Evolutionary conservation across 2,113 vertebrate genomes (phyloP).

Genomic region (Sitta europaea): DNA sequence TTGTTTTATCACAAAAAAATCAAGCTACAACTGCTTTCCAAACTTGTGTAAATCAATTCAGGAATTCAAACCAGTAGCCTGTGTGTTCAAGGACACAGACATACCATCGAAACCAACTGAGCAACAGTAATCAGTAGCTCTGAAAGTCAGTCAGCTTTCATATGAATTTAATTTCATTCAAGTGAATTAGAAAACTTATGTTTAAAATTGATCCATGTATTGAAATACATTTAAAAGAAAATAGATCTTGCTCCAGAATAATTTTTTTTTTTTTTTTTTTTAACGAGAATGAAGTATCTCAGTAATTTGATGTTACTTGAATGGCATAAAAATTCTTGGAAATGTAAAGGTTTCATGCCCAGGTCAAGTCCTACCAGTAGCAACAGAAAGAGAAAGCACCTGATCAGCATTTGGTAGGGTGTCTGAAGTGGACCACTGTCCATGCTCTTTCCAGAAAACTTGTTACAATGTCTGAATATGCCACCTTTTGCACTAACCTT

Average conservation of each 20-base stretch:
- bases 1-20: background rate
- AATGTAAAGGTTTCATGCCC: background rate
- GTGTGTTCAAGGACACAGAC: background rate
- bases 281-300: background rate
- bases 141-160: background rate
- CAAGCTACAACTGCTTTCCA: background rate
- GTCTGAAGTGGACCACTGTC: background rate
- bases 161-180: background rate
- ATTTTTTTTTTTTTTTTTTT: background rate
- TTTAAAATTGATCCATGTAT: background rate
- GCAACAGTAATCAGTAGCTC: background rate
- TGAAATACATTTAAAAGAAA: background rate
- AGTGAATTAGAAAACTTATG: background rate
- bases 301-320: background rate
- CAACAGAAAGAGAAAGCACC: background rate
- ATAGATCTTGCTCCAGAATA: background rate
- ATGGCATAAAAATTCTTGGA: background rate
- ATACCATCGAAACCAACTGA: background rate
- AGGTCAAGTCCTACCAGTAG: background rate
- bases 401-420: background rate
- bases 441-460: background rate
- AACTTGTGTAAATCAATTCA: background rate
- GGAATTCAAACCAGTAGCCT: background rate
- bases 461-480: background rate
- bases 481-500: background rate